Percentiles rank a stretch among this genome's conserved stretches.
Evolutionary conservation across 2,113 vertebrate species (phyloP).

Genomic region (Tamias sibiricus): DNA sequence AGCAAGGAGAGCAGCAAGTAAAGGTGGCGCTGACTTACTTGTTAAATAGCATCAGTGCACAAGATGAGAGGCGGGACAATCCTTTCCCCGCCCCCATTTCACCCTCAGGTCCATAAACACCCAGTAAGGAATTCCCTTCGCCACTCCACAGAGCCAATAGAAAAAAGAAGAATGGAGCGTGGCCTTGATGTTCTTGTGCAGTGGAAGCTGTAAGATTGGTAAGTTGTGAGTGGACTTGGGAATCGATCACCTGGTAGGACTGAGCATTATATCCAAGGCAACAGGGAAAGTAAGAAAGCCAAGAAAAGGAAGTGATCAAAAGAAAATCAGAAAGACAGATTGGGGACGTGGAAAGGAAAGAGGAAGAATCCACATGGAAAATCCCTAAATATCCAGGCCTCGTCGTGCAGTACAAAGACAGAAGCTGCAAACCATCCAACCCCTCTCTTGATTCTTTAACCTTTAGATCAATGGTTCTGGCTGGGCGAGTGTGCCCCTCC

Average conservation of each 20-base stretch:
- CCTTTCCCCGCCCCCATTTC: neutral
- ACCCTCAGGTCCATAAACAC: neutral
- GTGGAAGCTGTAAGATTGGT: neutral
- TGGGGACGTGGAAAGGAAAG: neutral
- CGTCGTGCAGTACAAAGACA: neutral
- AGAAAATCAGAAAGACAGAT: neutral
- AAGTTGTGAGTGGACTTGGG: neutral
- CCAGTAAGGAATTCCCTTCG: neutral
- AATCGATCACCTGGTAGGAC: neutral
- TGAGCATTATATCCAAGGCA: neutral
- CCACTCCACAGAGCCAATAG: neutral
- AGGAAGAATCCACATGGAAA: neutral
- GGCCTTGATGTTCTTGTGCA: neutral
- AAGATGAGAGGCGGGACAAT: neutral
- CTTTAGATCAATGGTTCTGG: neutral
- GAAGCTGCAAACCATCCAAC: neutral
- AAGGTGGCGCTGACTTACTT: neutral
- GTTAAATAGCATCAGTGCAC: neutral
- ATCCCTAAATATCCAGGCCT: neutral
- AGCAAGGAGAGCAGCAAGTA: too few species aligned
- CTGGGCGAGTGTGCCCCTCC: neutral
- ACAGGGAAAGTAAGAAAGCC: neutral
- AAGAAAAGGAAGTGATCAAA: neutral
- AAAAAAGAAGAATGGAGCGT: neutral
- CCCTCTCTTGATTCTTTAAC: neutral